Evolutionary conservation across 1,140 invertebrate species (phyloP).

Genomic region (Rhynchophorus ferrugineus): DNA sequence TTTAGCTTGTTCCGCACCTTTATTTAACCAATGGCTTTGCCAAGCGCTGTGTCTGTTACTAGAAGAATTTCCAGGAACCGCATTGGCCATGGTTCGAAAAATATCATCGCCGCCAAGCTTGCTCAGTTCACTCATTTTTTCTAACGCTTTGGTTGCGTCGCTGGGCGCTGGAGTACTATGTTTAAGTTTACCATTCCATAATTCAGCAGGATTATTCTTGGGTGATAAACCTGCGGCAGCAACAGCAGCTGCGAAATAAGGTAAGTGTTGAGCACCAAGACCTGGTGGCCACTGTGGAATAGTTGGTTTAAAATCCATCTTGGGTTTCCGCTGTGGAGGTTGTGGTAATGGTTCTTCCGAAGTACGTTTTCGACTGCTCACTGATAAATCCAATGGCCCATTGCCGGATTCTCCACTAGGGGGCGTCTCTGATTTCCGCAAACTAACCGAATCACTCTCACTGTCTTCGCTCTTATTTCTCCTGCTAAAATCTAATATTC

Average conservation of each 20-base stretch:
- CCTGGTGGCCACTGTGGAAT: constrained; percentile 68
- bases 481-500: constrained; percentile 71
- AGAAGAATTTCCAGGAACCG: constrained; percentile 41
- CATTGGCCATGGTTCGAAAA: constrained; percentile 53
- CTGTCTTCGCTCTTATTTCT: constrained; percentile 44
- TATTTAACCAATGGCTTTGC: constrained; percentile 93
- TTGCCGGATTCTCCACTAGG: constrained; percentile 54
- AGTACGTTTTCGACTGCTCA: constrained; percentile 63
- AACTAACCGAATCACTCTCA: constrained; percentile 56
- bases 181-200: constrained; percentile 78
- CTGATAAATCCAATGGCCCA: constrained; percentile 71
- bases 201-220: constrained; percentile 50
- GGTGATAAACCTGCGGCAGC: constrained; percentile 65
- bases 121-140: constrained; percentile 87
- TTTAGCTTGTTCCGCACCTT: constrained; percentile 85
- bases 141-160: constrained; percentile 78
- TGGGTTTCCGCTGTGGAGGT: constrained; percentile 55
- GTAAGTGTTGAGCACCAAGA: constrained; percentile 65
- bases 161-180: constrained; percentile 55
- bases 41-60: constrained; percentile 75
- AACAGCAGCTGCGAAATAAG: constrained; percentile 74
- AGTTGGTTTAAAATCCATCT: constrained; percentile 53
- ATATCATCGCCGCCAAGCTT: constrained; percentile 70
- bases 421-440: constrained; percentile 52
- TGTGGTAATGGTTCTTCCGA: constrained; percentile 56